Base-by-base conservation (phyloP, 2,888 invertebrate species). In the Protonemura montana region DNA sequence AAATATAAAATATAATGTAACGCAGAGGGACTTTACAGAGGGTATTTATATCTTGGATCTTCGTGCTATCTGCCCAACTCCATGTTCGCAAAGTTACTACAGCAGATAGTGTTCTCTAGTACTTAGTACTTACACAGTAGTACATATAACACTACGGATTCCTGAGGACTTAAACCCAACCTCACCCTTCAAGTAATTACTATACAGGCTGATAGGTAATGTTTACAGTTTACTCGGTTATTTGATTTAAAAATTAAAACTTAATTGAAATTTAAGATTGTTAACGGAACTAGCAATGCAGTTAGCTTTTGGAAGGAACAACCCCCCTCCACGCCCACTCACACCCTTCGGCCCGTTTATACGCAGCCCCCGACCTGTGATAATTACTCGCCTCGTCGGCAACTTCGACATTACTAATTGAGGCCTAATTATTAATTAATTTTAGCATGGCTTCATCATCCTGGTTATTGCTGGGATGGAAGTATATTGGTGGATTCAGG, bases 331-430 rank as follows among this genome's bases (percentile, higher is more conserved):
- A 59, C 6, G 6, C 41, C 41, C 41, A 7, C 41, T 41, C 41
- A 41, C 41, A 5, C 41, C 41, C 41, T 59, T 16, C 59, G 21
- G 16, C 59, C 59, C 59, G 1, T 59, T 21, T 21, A 59, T 35
- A 1, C 59, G 21, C 59, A 10, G 21, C 59, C 59, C 13, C 59
- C 21, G 59, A 21, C 59, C 21, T 21, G 1, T 3, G 59, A 59
- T 59, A 59, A 59, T 59, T 59, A 59, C 59, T 3, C 21, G 59
- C 6, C 59, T 16, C 59, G 59, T 59, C 21, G 59, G 59, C 13
- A 59, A 59, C 59, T 59, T 59, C 59, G 59, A 59, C 59, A 59
- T 59, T 59, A 59, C 59, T 59, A 59, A 59, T 59, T 59, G 59
- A 59, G 59, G 16, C 59, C 59, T 59, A 59, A 59, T 59, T 59